Evolutionary conservation across 1,140 invertebrate genomes (phyloP).

Genomic region (Panulirus ornatus): DNA sequence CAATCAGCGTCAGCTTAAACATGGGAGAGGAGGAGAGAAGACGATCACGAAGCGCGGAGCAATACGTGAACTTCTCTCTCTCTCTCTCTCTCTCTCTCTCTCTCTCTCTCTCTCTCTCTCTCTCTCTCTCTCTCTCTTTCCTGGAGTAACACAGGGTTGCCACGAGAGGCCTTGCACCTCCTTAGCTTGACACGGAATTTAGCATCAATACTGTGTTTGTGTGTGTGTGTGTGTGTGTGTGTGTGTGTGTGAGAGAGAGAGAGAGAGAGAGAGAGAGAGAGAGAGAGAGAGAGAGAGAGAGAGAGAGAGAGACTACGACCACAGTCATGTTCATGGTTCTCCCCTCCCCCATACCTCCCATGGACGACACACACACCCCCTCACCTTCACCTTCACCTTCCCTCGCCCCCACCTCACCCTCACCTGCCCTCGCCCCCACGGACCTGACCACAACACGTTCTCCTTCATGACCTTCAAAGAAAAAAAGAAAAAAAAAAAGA

Average conservation of each 20-base stretch:
- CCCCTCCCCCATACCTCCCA: background rate
- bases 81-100: background rate
- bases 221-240: background rate
- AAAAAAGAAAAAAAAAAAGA: background rate
- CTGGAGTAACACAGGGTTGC: background rate
- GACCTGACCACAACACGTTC: too few species aligned
- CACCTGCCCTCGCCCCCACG: background rate
- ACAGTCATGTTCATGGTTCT: background rate
- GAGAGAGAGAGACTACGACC: background rate
- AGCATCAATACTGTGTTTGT: background rate
- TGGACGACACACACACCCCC: background rate
- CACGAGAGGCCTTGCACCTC: background rate
- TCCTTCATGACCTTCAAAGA: background rate
- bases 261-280: constrained; percentile 37
- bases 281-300: constrained; percentile 30
- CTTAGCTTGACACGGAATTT: background rate
- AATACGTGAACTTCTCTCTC: background rate
- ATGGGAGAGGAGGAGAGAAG: background rate
- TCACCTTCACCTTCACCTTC: background rate
- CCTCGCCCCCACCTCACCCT: background rate
- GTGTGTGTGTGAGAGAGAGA: constrained; percentile 9
- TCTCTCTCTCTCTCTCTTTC: too few species aligned
- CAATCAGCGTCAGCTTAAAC: too few species aligned
- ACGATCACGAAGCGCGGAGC: background rate
- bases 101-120: constrained; percentile 36